phyloP scores from a whole-genome alignment of 1,140 invertebrate species.

The Anastrepha ludens region DNA sequence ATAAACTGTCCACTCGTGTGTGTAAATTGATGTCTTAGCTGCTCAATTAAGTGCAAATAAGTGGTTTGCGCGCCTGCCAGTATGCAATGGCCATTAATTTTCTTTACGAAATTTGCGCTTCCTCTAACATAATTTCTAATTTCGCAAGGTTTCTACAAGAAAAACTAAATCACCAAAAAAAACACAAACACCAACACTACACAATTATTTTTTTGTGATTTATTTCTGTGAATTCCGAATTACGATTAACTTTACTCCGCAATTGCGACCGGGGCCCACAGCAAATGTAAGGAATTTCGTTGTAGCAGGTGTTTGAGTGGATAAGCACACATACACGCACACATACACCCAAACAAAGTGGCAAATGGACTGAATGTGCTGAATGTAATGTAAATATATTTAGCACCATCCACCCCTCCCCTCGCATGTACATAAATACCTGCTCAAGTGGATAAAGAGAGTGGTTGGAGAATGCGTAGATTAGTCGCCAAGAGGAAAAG shows the following conservation, averaged over 20 bases:
- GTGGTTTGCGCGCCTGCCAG: conserved; percentile 13
- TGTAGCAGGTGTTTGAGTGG: neutral
- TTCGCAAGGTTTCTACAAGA: neutral
- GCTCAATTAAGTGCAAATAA: conserved; percentile 48
- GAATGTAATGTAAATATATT: neutral
- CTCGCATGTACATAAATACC: neutral
- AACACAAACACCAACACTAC: neutral
- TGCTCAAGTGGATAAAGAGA: neutral
- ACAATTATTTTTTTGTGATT: conserved; percentile 31
- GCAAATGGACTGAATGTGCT: neutral
- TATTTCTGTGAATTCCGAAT: conserved; percentile 20
- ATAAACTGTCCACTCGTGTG: conserved; percentile 6
- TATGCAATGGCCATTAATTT: neutral
- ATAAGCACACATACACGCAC: too few relatives aligned
- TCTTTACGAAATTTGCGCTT: neutral
- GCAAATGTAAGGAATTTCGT: neutral
- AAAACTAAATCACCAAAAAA: neutral
- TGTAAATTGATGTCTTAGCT: conserved; percentile 22
- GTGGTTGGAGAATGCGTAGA: neutral
- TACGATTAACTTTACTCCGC: neutral
- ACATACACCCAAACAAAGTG: too few relatives aligned
- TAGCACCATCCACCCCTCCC: too few relatives aligned
- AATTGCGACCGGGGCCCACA: neutral
- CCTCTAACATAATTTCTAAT: neutral
- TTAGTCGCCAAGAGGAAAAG: neutral